Evolutionary conservation across 1,140 invertebrate genomes (phyloP), one percentile per base, ranked within the genome.

Genomic region (Sarcophaga bullata): DNA sequence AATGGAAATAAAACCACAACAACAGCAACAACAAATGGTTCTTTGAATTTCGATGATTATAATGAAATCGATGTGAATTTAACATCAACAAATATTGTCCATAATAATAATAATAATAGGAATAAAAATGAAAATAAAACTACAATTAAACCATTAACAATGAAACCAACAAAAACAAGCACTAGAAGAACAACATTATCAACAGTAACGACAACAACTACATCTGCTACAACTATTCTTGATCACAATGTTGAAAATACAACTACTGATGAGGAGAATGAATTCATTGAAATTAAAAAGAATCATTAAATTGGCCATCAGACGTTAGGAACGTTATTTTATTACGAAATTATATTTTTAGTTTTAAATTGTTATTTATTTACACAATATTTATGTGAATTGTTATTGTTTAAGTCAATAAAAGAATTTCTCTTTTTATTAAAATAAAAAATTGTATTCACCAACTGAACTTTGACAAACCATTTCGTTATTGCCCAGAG

Each of bases 201-300:
- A 15, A 19, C 73, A 48, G 9, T 50, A 17, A 25, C 17, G 9
- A 4, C 6, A 17, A 7, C 62, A 17, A 8, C 13, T 10, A 19
- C 49, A 7, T 0, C 62, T 25, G 11, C 62, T 9, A 72, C 62
- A 3, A 9, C 62, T 25, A 25, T 25, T 7, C 8, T 25, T 9
- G 62, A 17, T 0, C 52, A 54, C 9, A 25, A 8, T 25, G n/a
- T 25, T 0, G 17, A 9, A 72, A 72, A 17, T 62, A 62, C 58
- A 62, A 54, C 15, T 10, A 37, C 73, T 47, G 37, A 81, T 47
- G 80, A 81, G 47, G 80, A 81, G n/a, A 62, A 72, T 72, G 62
- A 81, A 72, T 62, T 68, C 49, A 68, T 68, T 52, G 80, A 62
- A 81, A 81, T 81, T 52, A 72, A 81, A 47, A 81, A 72, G 1